Conservation (phyloP, 1,140 invertebrate genomes). For the Drosophila punjabiensis region DNA sequence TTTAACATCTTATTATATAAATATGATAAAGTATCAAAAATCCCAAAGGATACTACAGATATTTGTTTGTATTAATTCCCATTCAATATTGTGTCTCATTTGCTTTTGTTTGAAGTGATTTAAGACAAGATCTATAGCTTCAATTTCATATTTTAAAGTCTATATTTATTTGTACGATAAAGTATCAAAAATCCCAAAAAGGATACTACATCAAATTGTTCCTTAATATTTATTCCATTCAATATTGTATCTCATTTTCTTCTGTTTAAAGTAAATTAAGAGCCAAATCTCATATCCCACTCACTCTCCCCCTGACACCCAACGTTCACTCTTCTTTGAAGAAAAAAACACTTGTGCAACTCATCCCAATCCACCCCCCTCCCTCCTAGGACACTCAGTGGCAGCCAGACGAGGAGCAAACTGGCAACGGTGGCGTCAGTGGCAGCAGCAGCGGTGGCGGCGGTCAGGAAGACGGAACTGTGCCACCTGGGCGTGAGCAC, state of each 20-base stretch:
- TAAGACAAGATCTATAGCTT: neutral
- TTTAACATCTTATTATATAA: neutral
- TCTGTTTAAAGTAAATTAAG: too few species aligned
- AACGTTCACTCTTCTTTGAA: neutral
- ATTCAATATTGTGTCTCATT: neutral
- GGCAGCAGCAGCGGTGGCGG: neutral
- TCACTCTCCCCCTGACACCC: neutral
- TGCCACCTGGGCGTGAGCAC: slow-evolving; percentile 10
- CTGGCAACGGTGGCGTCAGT: neutral
- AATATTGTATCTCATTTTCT: too few species aligned
- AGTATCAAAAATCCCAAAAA: neutral
- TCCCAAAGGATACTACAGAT: too few species aligned
- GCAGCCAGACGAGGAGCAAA: neutral
- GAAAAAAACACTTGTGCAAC: slow-evolving; percentile 22
- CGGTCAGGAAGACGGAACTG: slow-evolving; percentile 1
- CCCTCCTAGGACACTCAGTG: slow-evolving; percentile 17
- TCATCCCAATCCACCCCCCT: slow-evolving; percentile 13
- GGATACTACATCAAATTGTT: too few species aligned
- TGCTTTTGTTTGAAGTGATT: neutral
- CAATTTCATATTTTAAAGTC: neutral
- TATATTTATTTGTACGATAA: neutral
- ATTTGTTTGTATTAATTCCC: neutral
- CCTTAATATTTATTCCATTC: neutral
- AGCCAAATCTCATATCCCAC: neutral
- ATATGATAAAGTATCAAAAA: neutral